Evolutionary conservation across 2,888 invertebrate species (phyloP).

Genomic region (Scaptomyza tumidula): DNA sequence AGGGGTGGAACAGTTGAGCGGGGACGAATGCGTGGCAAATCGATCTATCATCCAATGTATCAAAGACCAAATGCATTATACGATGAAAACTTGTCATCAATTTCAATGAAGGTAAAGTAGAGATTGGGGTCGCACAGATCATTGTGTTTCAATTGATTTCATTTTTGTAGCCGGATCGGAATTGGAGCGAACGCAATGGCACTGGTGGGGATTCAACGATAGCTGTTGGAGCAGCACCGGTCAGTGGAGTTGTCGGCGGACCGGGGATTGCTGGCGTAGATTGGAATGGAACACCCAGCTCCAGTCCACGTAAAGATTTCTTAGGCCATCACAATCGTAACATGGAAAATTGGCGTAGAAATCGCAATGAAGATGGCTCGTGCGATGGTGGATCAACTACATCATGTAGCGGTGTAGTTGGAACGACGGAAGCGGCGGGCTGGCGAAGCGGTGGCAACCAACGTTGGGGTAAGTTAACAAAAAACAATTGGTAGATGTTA

Average conservation of each 20-base stretch:
- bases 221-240: constrained; percentile 8
- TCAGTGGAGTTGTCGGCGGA: neutral
- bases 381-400: constrained; percentile 57
- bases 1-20: constrained; percentile 85
- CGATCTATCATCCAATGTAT: constrained; percentile 81
- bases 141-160: neutral
- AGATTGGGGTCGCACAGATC: neutral
- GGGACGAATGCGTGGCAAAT: constrained; percentile 83
- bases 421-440: constrained; percentile 54
- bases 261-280: constrained; percentile 51
- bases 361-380: constrained; percentile 80
- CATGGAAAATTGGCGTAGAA: constrained; percentile 84
- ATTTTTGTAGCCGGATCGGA: constrained; percentile 75
- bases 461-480: constrained; percentile 78
- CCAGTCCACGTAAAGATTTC: constrained; percentile 84
- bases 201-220: constrained; percentile 64
- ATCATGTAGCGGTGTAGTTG: constrained; percentile 17
- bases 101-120: constrained; percentile 64
- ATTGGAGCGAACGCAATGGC: constrained; percentile 83
- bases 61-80: constrained; percentile 81
- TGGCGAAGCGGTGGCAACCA: constrained; percentile 72
- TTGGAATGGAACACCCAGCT: constrained; percentile 82
- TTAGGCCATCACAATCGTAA: constrained; percentile 74
- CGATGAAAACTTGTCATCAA: constrained; percentile 76
- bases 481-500: neutral